Evolutionary conservation across 1,140 invertebrate species (phyloP), one percentile per base, ranked within the genome.

Genomic region (Pseudomyrmex concolor): DNA sequence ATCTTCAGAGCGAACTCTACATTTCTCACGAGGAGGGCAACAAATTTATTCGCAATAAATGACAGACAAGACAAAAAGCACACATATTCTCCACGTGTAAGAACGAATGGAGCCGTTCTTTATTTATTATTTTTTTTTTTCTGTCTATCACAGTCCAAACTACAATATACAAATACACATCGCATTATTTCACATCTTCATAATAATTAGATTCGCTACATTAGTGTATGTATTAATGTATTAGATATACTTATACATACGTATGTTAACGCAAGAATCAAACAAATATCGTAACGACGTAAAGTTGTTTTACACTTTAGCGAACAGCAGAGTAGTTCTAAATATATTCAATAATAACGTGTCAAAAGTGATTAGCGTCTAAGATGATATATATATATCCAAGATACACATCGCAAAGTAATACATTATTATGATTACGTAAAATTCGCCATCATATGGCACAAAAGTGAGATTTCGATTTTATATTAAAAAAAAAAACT

Each of bases 121-220:
- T 87, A 84, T 80, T 86, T 74, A 0, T 86, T 74, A n/a, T 51
- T 10, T 66, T 66, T 67, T 34, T 64, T 17, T 60, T 15, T 70
- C 55, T 54, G 45, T 73, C 71, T 87, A 87, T 88, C 86, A 87
- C 85, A 88, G 86, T 88, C 83, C 71, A 88, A 63, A n/a, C 83
- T 88, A 88, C 74, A 48, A 87, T 86, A 84, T 87, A 86, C 51
- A 84, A 77, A 82, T 62, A 84, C 64, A 84, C 59, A 74, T 81
- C 68, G 51, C 60, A 60, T 51, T 34, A 67, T 82, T 57, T 34
- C 64, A 43, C 73, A 50, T 84, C 43, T 55, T 12, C 63, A 84
- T 48, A 81, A 84, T 84, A 77, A 74, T 76, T 76, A 81, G 10
- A 73, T 34, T 34, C 5, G 34, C 34, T 34, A 59, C 7, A 77